Percentiles rank a stretch among this genome's conserved stretches.
Evolutionary conservation across 2,113 vertebrate species (phyloP).

Genomic region (Vidua macroura): DNA sequence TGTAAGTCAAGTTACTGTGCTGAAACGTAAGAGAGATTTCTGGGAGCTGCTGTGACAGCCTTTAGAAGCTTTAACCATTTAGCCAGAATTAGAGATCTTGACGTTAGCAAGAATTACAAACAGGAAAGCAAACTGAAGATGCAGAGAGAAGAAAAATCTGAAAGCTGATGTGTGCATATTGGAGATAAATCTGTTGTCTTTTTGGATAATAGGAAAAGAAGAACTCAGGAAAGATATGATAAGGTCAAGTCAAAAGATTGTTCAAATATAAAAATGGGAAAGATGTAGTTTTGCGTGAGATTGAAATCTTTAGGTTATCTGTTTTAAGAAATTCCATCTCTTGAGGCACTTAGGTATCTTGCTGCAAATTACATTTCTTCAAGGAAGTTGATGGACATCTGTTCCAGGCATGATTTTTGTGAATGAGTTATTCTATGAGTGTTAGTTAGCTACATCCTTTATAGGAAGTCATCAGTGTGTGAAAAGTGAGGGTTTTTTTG

Average conservation of each 20-base stretch:
- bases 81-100: background rate
- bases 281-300: background rate
- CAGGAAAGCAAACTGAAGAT: background rate
- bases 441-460: background rate
- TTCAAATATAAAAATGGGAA: background rate
- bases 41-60: background rate
- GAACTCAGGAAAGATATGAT: background rate
- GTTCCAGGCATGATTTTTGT: background rate
- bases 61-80: background rate
- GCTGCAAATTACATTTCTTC: background rate
- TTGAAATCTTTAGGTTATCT: background rate
- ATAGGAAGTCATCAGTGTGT: background rate
- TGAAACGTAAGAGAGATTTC: background rate
- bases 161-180: background rate
- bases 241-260: background rate
- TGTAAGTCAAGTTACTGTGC: background rate
- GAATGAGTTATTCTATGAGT: background rate
- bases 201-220: background rate
- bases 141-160: background rate
- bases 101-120: background rate
- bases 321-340: background rate
- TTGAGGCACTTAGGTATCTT: background rate
- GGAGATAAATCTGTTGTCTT: background rate
- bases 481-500: background rate
- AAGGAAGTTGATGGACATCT: background rate